These are phyloP conservation scores for Uropetala carovei DNA, from an alignment of 2,888 invertebrate species.

Conservation along the genomic window DNA sequence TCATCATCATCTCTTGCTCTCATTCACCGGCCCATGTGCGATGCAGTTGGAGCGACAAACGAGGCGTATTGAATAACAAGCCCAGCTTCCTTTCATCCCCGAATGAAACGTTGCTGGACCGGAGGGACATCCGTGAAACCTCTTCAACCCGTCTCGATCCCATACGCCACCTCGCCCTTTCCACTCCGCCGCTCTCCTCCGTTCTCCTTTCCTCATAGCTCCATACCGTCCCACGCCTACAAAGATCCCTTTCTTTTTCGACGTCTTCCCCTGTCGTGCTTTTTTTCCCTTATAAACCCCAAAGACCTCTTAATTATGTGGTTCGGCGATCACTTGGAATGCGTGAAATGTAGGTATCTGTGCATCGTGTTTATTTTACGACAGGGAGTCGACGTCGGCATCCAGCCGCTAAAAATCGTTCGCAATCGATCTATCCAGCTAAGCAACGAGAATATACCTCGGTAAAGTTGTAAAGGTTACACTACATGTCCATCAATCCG, in stretches of 20 bases:
- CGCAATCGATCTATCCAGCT: too few relatives aligned
- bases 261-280: neutral
- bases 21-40: slow-evolving; percentile 59
- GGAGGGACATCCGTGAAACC: slow-evolving; percentile 36
- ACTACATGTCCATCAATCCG: too few relatives aligned
- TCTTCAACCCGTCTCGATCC: slow-evolving; percentile 35
- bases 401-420: too few relatives aligned
- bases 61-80: slow-evolving; percentile 63
- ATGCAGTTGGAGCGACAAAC: slow-evolving; percentile 59
- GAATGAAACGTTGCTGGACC: slow-evolving; percentile 50
- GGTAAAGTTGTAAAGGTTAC: too few relatives aligned
- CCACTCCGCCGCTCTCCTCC: neutral
- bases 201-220: neutral
- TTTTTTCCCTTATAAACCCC: neutral
- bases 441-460: too few relatives aligned
- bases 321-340: too few relatives aligned
- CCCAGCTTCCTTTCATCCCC: slow-evolving; percentile 56
- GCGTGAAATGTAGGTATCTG: too few relatives aligned
- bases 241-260: neutral
- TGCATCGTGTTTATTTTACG: too few relatives aligned
- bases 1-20: slow-evolving; percentile 52
- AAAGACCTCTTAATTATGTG: too few relatives aligned
- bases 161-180: neutral
- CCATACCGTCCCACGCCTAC: neutral
- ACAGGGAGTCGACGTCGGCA: too few relatives aligned